Conservation (phyloP, 1,140 invertebrate genomes). For the Orchestia grillus region DNA sequence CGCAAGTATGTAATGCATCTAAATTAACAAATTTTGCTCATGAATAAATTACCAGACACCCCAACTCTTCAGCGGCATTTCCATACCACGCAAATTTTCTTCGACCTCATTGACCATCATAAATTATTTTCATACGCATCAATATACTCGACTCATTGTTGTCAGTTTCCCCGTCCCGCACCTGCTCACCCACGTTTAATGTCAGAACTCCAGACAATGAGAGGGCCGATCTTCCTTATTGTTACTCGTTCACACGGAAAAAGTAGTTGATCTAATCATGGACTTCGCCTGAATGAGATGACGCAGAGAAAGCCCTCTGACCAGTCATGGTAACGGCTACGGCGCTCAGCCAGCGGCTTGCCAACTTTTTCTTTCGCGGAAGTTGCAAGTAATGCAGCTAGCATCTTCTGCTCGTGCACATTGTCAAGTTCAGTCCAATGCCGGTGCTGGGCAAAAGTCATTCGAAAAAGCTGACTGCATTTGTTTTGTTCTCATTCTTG, state of each 20-base stretch:
- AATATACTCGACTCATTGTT: background rate
- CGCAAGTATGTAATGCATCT: no score
- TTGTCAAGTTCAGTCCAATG: background rate
- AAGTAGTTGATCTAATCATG: background rate
- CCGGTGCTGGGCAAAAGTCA: background rate
- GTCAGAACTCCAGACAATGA: background rate
- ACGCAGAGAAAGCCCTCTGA: background rate
- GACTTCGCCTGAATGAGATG: background rate
- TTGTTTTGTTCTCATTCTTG: no score
- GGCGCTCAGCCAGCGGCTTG: background rate
- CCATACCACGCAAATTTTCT: no score
- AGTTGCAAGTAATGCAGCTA: constrained; percentile 11
- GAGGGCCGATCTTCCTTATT: no score
- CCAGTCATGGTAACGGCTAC: background rate
- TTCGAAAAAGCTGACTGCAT: no score
- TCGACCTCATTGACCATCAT: no score
- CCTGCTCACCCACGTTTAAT: background rate
- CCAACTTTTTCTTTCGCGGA: background rate
- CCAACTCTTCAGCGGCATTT: no score
- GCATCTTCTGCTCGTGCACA: background rate
- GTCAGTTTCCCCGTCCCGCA: background rate
- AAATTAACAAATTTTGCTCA: no score
- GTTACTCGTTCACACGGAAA: background rate
- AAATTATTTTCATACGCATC: background rate
- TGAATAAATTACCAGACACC: no score